phyloP scores from a whole-genome alignment of 64 coral and sea anemone species.

The Porites lutea region DNA sequence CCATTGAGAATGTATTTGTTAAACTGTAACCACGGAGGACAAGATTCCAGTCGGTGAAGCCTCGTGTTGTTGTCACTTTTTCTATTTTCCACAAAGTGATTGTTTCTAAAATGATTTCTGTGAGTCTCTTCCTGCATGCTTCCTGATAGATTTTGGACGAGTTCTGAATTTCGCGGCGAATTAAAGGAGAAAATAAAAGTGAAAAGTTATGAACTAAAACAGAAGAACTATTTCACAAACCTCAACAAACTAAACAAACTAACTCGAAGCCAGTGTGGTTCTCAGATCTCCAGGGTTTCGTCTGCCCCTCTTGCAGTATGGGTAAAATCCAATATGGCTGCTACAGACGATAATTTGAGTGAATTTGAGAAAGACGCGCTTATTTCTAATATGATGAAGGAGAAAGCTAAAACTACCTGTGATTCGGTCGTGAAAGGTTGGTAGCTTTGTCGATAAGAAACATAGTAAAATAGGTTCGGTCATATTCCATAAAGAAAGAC shows the following conservation, averaged over 20 bases:
- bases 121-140: slow-evolving; percentile 29
- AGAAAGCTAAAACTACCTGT: slow-evolving; percentile 10
- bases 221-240: too few species aligned
- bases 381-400: neutral
- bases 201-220: too few species aligned
- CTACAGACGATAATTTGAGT: neutral
- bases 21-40: slow-evolving; percentile 87
- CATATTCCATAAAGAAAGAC: too few species aligned
- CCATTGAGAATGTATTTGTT: slow-evolving; percentile 83
- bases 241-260: too few species aligned
- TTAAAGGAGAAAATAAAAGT: too few species aligned
- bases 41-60: slow-evolving; percentile 22
- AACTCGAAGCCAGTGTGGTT: neutral
- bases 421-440: slow-evolving; percentile 6
- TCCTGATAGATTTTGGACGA: neutral
- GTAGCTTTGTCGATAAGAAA: too few species aligned
- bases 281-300: too few species aligned
- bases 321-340: slow-evolving; percentile 72
- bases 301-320: neutral
- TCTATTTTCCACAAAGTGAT: neutral
- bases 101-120: slow-evolving; percentile 3
- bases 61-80: neutral
- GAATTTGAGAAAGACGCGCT: neutral
- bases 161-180: neutral
- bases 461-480: too few species aligned